Conservation (phyloP, 2,797 vertebrate genomes). For the Balearica regulorum region DNA sequence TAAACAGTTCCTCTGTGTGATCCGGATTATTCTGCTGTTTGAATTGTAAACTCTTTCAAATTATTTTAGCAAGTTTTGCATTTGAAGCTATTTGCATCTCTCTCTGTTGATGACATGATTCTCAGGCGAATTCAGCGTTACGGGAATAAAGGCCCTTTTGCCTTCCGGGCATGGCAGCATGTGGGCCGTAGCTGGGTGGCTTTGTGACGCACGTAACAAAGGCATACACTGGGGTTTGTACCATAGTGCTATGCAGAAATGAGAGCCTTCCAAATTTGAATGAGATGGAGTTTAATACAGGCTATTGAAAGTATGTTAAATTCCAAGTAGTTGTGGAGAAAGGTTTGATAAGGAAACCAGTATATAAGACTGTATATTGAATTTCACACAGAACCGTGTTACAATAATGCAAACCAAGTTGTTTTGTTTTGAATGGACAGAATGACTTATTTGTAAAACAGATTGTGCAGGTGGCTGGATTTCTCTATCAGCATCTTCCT, state of each 20-base stretch:
- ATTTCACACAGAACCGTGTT: neutral
- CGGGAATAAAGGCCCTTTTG: neutral
- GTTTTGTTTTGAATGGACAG: neutral
- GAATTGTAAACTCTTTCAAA: slow-evolving; percentile 7
- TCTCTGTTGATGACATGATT: neutral
- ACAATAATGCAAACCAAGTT: neutral
- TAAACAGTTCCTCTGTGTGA: neutral
- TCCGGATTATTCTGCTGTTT: neutral
- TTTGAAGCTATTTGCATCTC: slow-evolving; percentile 4
- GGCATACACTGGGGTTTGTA: neutral
- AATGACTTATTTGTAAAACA: neutral
- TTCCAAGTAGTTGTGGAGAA: neutral
- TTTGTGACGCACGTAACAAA: neutral
- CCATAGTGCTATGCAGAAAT: neutral
- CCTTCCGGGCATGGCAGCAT: neutral
- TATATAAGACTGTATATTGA: rapidly evolving
- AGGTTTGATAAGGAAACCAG: neutral
- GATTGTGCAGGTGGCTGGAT: neutral
- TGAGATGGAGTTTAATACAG: neutral
- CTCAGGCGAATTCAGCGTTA: neutral
- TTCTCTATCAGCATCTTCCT: neutral
- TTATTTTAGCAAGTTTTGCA: slow-evolving; percentile 1
- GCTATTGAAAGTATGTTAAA: neutral
- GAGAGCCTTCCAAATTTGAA: neutral
- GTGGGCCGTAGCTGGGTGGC: neutral